A percentile compares a stretch with the other conserved stretches of the same genome.
These are phyloP conservation scores for Psittacula echo DNA, from an alignment of 2,797 vertebrate genomes.

Conservation along the genomic window DNA sequence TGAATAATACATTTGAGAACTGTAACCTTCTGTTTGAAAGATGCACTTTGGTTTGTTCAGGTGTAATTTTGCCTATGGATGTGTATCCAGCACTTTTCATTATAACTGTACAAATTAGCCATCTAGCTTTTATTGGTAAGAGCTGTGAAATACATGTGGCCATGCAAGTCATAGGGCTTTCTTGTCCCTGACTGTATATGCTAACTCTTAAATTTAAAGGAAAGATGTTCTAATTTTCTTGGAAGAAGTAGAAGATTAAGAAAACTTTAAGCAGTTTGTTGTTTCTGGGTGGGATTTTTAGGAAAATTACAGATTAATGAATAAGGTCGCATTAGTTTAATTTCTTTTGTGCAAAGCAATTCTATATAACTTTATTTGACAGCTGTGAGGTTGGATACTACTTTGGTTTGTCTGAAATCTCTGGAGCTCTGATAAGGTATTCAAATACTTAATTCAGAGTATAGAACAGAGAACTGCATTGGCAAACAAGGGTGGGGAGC, in stretches of 20 bases:
- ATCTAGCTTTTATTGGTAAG: neutral
- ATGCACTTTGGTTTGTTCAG: neutral
- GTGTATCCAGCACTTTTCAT: neutral
- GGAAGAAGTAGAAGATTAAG: neutral
- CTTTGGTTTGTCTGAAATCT: conserved; percentile 7
- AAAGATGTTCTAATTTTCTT: neutral
- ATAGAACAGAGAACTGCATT: neutral
- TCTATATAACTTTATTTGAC: neutral
- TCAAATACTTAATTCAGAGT: neutral
- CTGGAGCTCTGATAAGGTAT: neutral
- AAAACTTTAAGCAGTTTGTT: neutral
- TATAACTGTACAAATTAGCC: neutral
- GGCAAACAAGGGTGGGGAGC: neutral
- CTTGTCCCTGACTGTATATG: neutral
- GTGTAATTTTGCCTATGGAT: neutral
- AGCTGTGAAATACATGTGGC: neutral
- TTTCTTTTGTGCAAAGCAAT: neutral
- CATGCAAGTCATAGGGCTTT: neutral
- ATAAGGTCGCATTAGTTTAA: neutral
- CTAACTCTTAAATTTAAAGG: neutral
- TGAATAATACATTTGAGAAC: neutral
- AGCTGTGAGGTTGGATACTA: neutral
- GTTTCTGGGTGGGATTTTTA: neutral
- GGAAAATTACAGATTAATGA: neutral
- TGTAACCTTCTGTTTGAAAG: neutral